Evolutionary conservation across 1,140 invertebrate genomes (phyloP), one percentile per base, ranked within the genome.

Genomic region (Eubasilissa regina): DNA sequence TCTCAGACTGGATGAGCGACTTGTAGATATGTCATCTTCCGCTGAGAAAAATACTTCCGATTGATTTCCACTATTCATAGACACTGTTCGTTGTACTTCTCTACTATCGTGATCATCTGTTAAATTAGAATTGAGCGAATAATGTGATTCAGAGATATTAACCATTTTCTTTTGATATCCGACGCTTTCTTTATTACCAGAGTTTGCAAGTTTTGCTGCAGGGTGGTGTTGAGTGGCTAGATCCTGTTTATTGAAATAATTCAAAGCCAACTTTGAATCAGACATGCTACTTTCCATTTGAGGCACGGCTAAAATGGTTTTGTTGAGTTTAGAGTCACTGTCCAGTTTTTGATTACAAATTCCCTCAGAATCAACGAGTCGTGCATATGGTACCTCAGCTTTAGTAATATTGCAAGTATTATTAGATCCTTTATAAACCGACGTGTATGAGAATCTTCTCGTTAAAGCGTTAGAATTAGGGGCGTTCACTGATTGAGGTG

Each of bases 41-140:
- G 96, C 96, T 0, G 96, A 97, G 84, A 96, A 97, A 88, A 97
- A 97, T 25, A 94, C 93, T 87, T 97, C 96, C 0, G 95, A 96
- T 83, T 95, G 95, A 87, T 96, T 96, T 86, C 96, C 95, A 77
- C 95, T 96, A 1, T 94, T 95, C 84, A 97, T 93, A 0, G 95
- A 97, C 81, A 95, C 92, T 0, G 96, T 96, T 81, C 96, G 89
- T 87, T 95, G 94, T 1, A 95, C 93, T 88, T 94, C 90, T 53
- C 87, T 85, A 13, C 84, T 84, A 56, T 89, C 85, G 79, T 92
- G 91, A 76, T 92, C 92, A 3, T 89, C 89, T 43, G 89, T 89
- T 9, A 87, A 87, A 83, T 90, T 89, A 0, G 89, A 88, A 75
- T 90, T 91, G 0, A 93, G 84, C 0, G 92, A 92, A 83, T 92